Base-by-base conservation (phyloP, 2,888 invertebrate genomes). In the Caenorhabditis sp. region DNA sequence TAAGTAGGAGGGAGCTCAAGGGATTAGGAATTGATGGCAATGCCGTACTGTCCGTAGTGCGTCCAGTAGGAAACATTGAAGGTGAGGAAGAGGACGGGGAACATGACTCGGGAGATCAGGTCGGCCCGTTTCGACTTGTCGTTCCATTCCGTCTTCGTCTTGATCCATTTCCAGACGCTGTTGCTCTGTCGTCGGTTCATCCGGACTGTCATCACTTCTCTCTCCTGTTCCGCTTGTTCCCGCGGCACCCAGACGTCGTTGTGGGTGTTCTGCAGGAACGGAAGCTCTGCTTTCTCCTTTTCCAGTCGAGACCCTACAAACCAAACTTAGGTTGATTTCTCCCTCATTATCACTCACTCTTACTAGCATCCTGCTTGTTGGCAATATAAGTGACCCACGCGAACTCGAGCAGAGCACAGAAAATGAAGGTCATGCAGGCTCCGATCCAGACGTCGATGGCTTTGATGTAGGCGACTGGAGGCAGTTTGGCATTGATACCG, bases 331-430 rank as follows among this genome's bases (percentile, higher is more conserved):
- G 32, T 6, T 40, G 40, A 40, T 40, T 40, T 11, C 32, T 32
- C 9, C 40, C 37, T 53, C 18, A 26, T 9, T 24, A n/a, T 13
- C 15, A 64, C 71, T 56, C 40, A 84, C 84, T 84, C 47, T 74
- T 67, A 2, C 67, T 67, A 0, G 77, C 77, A 64, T 87, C 87
- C 44, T 80, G 82, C 24, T 89, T 81, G 32, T 89, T 89, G 0
- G 89, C 88, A 55, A 91, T 88, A 92, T 98, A 98, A 94, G 98
- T 98, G 88, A 98, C 98, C 85, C 98, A 94, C 70, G 98, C 98
- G 92, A 98, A 98, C 94, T 98, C 98, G 80, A 98, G 94, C 87
- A 98, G 93, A 35, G 98, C 98, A 13, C 89, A 97, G 92, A 98
- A 98, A 64, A 98, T 97, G 93, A 98, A 98, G 65, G 97, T 97